phyloP scores from a whole-genome alignment of 35 echinoderm and acorn worm species.

The Heliocidaris tuberculata region DNA sequence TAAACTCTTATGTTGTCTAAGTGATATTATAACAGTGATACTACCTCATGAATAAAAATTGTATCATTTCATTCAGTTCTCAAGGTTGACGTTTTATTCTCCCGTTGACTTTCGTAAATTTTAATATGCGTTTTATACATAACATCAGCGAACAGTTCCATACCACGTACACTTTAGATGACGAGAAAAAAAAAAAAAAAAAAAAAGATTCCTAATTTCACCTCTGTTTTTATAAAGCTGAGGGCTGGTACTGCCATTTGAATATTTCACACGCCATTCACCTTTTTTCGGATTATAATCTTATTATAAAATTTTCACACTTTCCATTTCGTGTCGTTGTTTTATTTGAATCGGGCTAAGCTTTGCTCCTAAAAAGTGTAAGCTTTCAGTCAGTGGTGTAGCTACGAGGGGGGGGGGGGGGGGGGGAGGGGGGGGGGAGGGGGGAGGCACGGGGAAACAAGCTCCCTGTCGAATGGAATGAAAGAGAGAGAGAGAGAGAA shows the following conservation, averaged over 20 bases:
- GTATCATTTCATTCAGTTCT: no score
- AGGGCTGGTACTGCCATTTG: background rate
- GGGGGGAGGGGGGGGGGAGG: no score
- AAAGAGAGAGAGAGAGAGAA: background rate
- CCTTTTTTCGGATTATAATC: slow-evolving; percentile 11
- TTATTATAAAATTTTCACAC: slow-evolving; percentile 5
- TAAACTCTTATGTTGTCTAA: no score
- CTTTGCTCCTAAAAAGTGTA: background rate
- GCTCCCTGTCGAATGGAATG: background rate
- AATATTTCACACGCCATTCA: background rate
- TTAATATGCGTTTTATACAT: no score
- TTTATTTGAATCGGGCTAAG: background rate
- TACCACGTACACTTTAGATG: background rate
- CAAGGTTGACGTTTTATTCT: no score
- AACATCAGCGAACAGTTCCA: background rate
- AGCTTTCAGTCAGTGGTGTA: background rate
- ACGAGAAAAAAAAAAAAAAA: background rate
- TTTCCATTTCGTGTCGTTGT: background rate
- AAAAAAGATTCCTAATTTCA: background rate
- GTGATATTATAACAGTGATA: no score
- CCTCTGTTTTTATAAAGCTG: background rate
- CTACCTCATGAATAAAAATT: no score
- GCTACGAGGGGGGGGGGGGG: background rate
- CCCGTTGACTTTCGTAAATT: no score
- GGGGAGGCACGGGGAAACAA: no score